These are phyloP conservation scores for Lordiphosa collinella DNA, from an alignment of 1,140 invertebrate genomes.

Conservation along the genomic window DNA sequence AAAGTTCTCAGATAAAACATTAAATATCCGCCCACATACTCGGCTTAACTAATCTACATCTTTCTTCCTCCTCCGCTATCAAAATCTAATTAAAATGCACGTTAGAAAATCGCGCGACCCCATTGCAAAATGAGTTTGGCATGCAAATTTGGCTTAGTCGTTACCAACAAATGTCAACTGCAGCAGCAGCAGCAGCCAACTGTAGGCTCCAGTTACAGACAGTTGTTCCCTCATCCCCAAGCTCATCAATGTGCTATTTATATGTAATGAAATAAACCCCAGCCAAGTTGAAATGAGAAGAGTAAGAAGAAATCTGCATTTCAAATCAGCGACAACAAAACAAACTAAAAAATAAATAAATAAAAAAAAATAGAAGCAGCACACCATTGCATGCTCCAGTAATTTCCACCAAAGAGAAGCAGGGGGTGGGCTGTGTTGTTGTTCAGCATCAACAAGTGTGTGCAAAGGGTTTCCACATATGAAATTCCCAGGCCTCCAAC, in stretches of 20 bases:
- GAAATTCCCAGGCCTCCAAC: slow-evolving; percentile 1
- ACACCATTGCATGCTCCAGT: slow-evolving; percentile 13
- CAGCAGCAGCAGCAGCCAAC: slow-evolving; percentile 5
- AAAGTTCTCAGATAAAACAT: no score
- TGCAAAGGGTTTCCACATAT: slow-evolving; percentile 9
- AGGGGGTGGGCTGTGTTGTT: background rate
- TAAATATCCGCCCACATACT: slow-evolving; percentile 18
- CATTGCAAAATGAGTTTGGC: slow-evolving; percentile 12
- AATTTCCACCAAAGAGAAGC: slow-evolving; percentile 7
- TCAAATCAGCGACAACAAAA: slow-evolving; percentile 16
- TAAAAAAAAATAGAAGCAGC: slow-evolving; percentile 7
- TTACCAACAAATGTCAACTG: slow-evolving; percentile 11
- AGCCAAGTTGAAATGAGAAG: slow-evolving; percentile 4
- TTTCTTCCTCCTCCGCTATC: background rate
- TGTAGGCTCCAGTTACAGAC: slow-evolving; percentile 4
- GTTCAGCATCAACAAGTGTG: slow-evolving; percentile 17
- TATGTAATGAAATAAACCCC: slow-evolving; percentile 13
- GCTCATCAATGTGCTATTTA: slow-evolving; percentile 11
- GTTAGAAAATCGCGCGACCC: slow-evolving; percentile 4
- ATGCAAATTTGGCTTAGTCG: slow-evolving; percentile 8
- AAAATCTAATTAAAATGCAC: slow-evolving; percentile 16
- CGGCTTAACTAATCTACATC: slow-evolving; percentile 30
- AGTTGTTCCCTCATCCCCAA: background rate
- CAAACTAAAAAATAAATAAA: slow-evolving; percentile 7
- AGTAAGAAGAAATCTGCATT: slow-evolving; percentile 17